Evolutionary conservation across 2,888 invertebrate genomes (phyloP), one percentile per base, ranked within the genome.

Genomic region (Barypeithes pellucidus): DNA sequence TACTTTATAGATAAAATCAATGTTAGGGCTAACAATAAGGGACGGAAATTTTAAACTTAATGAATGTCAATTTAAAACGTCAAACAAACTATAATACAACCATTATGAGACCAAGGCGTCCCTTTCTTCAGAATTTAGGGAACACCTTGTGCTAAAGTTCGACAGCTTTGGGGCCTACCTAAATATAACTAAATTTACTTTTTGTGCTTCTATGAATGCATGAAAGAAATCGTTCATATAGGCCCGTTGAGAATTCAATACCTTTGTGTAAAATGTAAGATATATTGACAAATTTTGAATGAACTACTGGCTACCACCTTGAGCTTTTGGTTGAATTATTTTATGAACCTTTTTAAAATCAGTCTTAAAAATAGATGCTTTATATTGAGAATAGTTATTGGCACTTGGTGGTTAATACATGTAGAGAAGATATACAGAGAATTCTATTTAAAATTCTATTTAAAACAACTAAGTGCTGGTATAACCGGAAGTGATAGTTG

Each of bases 111-210:
- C 69, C 43, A 29, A 65, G 69, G 61, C 75, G 72, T 71, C 74
- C 74, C 77, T 57, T 71, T 65, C 71, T 71, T 65, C 14, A 36
- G 20, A 18, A 39, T 59, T 57, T 62, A 39, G 24, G 41, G 76
- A 76, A 77, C 77, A 77, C 76, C 75, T 77, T 76, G 72, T 75
- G 67, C 71, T 52, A 33, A 50, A 43, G 69, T 57, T 66, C 65
- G 67, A 68, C 76, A 72, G 67, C 68, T 72, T 65, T 33, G 74
- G 66, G 68, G 65, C 57, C 60, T 22, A 36, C 62, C 77, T 79
- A 78, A 79, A 79, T 77, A 77, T 77, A 78, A 77, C 77, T 79
- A 79, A 79, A 79, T 79, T 79, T 79, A 75, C 72, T 75, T 72
- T 77, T 79, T 79, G 79, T 79, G 68, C 47, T 29, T 50, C 67